These are phyloP conservation scores for Nyctibius bracteatus DNA, from an alignment of 2,113 vertebrate genomes.

Conservation along the genomic window DNA sequence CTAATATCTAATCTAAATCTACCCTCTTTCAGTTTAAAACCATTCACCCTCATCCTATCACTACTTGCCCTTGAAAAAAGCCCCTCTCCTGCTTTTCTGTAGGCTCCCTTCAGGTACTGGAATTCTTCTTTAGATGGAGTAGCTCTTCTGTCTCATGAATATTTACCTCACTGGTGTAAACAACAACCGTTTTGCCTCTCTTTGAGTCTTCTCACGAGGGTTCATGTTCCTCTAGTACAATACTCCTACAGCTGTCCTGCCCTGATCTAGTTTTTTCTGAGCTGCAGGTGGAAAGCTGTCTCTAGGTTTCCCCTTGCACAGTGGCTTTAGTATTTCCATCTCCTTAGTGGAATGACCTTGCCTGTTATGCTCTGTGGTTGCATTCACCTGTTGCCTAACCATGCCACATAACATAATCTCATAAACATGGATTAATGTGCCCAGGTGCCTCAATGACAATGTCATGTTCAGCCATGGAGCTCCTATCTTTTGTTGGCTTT, in stretches of 20 bases:
- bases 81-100: too few species aligned
- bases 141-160: not conserved
- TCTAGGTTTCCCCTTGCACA: accelerated
- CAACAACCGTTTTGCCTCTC: not conserved
- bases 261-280: not conserved
- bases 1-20: too few species aligned
- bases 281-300: not conserved
- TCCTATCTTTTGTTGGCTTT: not conserved
- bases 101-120: too few species aligned
- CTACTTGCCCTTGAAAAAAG: too few species aligned
- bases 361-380: not conserved
- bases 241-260: not conserved
- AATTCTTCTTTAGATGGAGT: not conserved
- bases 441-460: not conserved
- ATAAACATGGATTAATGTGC: not conserved
- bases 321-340: not conserved
- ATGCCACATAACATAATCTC: not conserved
- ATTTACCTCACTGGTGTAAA: not conserved
- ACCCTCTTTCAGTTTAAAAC: too few species aligned
- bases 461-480: not conserved
- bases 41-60: too few species aligned
- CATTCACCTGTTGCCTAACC: not conserved
- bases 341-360: not conserved
- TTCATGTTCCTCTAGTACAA: not conserved
- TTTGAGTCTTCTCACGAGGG: not conserved